Evolutionary conservation across 2,888 invertebrate species (phyloP), one percentile per base, ranked within the genome.

Genomic region (Caenorhabditis panamensis): DNA sequence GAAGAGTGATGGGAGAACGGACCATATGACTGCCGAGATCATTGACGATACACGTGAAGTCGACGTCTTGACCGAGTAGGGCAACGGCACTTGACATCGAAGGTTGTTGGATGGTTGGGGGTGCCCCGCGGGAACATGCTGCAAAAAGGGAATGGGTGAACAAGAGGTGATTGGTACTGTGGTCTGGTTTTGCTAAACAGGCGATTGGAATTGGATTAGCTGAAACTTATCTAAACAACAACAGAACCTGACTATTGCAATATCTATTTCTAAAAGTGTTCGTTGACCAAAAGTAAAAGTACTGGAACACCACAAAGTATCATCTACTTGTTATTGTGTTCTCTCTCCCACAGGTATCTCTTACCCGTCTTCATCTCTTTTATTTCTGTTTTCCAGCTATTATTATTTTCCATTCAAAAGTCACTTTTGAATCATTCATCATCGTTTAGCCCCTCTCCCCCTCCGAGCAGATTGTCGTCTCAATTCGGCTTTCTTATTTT

Each of bases 11-110:
- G 28, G 26, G 28, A 20, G 3, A 13, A 83, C 90, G 71, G 90
- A 92, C 90, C 91, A 91, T 89, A 91, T 92, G 91, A 91, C 91
- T 86, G 90, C 92, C 91, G 89, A 92, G 91, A 90, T 92, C 89
- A 76, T 89, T 87, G 54, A 90, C 86, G 61, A 82, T 82, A 67
- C 90, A 90, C 16, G 84, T 84, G 69, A 90, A 91, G 56, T 88
- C 87, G 36, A 90, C 89, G 67, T 90, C 89, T 26, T 90, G 87
- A 4, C 91, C 91, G 26, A 87, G 80, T 36, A 88, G 83, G 1
- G 87, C 91, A 4, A 88, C 84, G 16, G 89, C 82, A 69, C 88
- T 89, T 20, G 82, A 82, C 90, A 90, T 91, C 8, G 86, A 83
- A 6, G 79, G 77, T n/a, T 78, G 80, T n/a, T 79, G 61, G 62